Conservation (phyloP, 2,888 invertebrate species). For the Unio pictorum region DNA sequence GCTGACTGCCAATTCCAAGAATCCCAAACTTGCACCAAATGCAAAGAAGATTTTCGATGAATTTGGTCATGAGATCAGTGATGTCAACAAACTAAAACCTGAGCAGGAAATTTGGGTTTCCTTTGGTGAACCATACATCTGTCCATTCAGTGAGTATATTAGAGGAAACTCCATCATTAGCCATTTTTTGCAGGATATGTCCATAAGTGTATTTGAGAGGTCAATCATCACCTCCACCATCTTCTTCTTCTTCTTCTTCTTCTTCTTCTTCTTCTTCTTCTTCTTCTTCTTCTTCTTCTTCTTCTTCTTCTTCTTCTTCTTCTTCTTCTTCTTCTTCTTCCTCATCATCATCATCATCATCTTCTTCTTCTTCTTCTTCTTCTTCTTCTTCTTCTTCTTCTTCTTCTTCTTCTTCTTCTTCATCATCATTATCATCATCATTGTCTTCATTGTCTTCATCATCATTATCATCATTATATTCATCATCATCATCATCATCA, state of each 20-base stretch:
- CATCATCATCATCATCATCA: background rate
- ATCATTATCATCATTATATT: background rate
- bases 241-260: background rate
- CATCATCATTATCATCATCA: background rate
- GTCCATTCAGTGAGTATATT: conserved; percentile 64
- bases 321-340: background rate
- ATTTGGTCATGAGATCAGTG: conserved; percentile 62
- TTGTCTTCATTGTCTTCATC: background rate
- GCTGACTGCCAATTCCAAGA: conserved; percentile 42
- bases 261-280: too few species aligned
- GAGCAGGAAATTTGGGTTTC: conserved; percentile 69
- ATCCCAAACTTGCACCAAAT: conserved; percentile 59
- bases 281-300: too few species aligned
- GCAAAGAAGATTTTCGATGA: conserved; percentile 65
- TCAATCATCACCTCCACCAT: background rate
- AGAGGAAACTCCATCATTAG: background rate
- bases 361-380: too few species aligned
- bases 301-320: too few species aligned
- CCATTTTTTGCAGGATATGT: background rate
- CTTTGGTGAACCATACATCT: conserved; percentile 68
- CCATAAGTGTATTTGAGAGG: too few species aligned
- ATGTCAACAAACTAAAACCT: conserved; percentile 54
- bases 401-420: too few species aligned
- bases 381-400: too few species aligned
- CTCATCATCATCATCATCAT: background rate